Evolutionary conservation across 2,113 vertebrate species (phyloP), one percentile per base, ranked within the genome.

Genomic region (Chionomys nivalis): DNA sequence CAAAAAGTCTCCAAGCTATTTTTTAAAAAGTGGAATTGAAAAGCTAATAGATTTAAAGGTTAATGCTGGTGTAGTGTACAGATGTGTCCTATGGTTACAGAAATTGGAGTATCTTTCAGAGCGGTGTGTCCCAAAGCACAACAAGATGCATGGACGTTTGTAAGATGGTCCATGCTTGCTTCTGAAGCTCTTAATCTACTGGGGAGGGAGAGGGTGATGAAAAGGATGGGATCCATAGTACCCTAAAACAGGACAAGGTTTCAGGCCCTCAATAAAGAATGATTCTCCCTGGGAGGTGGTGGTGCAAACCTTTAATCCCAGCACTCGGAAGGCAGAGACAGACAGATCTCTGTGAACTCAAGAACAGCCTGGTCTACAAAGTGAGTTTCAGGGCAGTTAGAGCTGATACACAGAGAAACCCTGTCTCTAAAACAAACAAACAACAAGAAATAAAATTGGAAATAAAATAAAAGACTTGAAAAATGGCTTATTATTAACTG

Each of bases 21-120:
- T 33, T 94, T 77, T 49, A 1, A 19, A 19, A 58, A 68, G 39
- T 42, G 16, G 33, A 94, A 58, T 91, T 90, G 68, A n/a, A 81
- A 94, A 89, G 24, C 49, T 31, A 42, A 3, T 47, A 47, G 36
- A 83, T 93, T 79, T 39, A 58, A 58, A 21, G 55, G 55, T 58
- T 58, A 87, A 87, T 23, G 83, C 83, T 36, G 42, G 31, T 68
- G 63, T 68, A 33, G 19, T 11, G 5, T 12, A 66, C 1, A 23
- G 39, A 61, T 83, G 28, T 83, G 68, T 47, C 24, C 61, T 72
- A 68, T 70, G 66, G 75, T 91, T 95, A 23, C 11, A 86, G 63
- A 96, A 65, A 72, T 13, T 49, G 24, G 26, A 72, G 4, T 78
- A 16, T 86, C 72, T 96, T 91, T n/a, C 26, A 70, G 47, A 91